phyloP scores from a whole-genome alignment of 1,140 invertebrate species.

The Stegodyphus mimosarum region DNA sequence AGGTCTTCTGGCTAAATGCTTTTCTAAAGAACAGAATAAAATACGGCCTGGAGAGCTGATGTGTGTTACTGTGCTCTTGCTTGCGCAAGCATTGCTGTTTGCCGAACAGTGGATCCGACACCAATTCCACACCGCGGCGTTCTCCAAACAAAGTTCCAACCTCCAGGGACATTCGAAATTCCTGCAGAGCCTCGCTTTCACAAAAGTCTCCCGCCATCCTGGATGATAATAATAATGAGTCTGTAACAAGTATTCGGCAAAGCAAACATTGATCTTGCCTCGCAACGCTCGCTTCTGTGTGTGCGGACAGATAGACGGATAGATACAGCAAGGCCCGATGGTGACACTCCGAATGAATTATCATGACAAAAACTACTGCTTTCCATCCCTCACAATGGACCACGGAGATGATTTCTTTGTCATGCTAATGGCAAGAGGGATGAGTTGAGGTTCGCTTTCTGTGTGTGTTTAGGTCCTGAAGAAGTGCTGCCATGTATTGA shows the following conservation, averaged over 20 bases:
- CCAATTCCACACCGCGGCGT: too few species aligned
- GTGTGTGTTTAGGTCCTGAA: slow-evolving; percentile 25
- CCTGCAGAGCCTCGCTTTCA: neutral
- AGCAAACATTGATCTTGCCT: slow-evolving; percentile 59
- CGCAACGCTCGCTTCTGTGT: slow-evolving; percentile 9
- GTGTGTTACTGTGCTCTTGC: too few species aligned
- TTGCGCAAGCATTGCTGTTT: too few species aligned
- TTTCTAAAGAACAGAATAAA: too few species aligned
- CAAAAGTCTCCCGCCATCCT: slow-evolving; percentile 21
- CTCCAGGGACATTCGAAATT: slow-evolving; percentile 35
- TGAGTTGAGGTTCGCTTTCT: neutral
- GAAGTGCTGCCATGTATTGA: slow-evolving; percentile 16
- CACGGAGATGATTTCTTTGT: slow-evolving; percentile 38
- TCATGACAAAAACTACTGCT: slow-evolving; percentile 55
- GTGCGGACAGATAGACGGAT: slow-evolving; percentile 19
- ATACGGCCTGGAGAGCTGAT: too few species aligned
- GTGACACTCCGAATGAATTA: slow-evolving; percentile 34
- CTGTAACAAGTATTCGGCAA: slow-evolving; percentile 52
- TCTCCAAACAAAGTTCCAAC: too few species aligned
- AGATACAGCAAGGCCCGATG: slow-evolving; percentile 5
- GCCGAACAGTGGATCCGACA: too few species aligned
- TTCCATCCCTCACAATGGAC: slow-evolving; percentile 28
- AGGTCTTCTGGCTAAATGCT: too few species aligned
- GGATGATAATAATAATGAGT: slow-evolving; percentile 57
- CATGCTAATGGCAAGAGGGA: slow-evolving; percentile 36